Percentiles rank a stretch among this genome's conserved stretches.
These are phyloP conservation scores for Pyrrhosoma nymphula DNA, from an alignment of 2,888 invertebrate species.

Conservation along the genomic window DNA sequence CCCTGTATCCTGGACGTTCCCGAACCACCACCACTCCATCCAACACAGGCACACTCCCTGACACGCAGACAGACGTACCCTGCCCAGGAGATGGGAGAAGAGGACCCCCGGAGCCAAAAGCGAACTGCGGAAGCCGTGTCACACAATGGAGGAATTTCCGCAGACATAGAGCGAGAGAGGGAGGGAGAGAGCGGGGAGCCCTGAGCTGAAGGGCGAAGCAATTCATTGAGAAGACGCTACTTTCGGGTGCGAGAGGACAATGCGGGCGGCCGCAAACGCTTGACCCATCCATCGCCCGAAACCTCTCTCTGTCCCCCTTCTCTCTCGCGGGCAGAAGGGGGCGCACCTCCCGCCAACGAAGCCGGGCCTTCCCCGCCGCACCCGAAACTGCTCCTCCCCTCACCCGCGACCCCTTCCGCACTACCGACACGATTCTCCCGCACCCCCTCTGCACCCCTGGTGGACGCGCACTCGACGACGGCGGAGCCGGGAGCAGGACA, in stretches of 20 bases:
- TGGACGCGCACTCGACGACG: background rate
- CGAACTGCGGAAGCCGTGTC: constrained; percentile 45
- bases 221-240: constrained; percentile 66
- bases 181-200: too few species aligned
- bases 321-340: background rate
- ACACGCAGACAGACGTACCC: too few species aligned
- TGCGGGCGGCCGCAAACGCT: constrained; percentile 25
- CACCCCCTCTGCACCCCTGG: constrained; percentile 26
- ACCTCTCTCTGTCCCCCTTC: too few species aligned
- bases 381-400: background rate
- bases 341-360: background rate
- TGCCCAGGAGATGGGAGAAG: background rate
- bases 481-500: background rate
- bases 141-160: constrained; percentile 66
- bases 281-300: background rate
- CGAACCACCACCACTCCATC: background rate
- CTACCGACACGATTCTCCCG: background rate
- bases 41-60: background rate
- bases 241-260: constrained; percentile 46
- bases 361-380: background rate
- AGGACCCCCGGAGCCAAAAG: background rate
- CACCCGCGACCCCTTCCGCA: background rate
- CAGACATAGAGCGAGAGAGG: constrained; percentile 16
- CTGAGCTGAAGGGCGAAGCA: constrained; percentile 58
- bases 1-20: background rate